A percentile compares a stretch with the other conserved stretches of the same genome.
phyloP scores from a whole-genome alignment of 2,113 vertebrate genomes.

The Nettapus auritus region DNA sequence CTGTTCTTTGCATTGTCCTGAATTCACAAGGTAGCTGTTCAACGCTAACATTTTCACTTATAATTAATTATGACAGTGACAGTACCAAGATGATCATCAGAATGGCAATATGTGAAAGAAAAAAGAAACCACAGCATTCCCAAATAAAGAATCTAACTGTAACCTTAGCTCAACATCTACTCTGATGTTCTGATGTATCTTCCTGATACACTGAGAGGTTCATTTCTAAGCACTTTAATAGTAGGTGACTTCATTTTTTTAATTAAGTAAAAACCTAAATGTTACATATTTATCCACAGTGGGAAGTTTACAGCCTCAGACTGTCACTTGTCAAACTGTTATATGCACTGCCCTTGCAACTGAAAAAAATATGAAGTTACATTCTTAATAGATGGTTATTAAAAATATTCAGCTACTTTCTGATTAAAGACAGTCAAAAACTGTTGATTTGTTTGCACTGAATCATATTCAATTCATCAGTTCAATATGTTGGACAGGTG shows the following conservation, averaged over 20 bases:
- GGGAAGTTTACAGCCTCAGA: neutral
- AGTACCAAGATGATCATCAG: neutral
- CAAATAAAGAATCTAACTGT: neutral
- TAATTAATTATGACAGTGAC: neutral
- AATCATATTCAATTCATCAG: neutral
- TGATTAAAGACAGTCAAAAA: neutral
- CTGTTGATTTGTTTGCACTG: neutral
- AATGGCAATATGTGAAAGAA: neutral
- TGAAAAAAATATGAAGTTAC: neutral
- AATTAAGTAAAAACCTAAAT: neutral
- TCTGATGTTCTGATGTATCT: neutral
- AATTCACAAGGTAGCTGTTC: neutral
- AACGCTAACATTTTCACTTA: neutral
- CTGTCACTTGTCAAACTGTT: neutral
- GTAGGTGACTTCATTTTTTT: accelerated
- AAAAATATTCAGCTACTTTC: neutral
- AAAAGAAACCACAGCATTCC: neutral
- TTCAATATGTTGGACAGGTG: neutral
- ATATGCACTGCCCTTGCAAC: neutral
- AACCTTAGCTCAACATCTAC: neutral
- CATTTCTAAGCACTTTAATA: neutral
- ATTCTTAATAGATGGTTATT: neutral
- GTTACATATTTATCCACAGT: neutral
- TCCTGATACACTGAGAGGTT: neutral
- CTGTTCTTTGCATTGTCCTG: neutral